Base-by-base conservation (phyloP, 2,113 vertebrate genomes). In the Strix uralensis region DNA sequence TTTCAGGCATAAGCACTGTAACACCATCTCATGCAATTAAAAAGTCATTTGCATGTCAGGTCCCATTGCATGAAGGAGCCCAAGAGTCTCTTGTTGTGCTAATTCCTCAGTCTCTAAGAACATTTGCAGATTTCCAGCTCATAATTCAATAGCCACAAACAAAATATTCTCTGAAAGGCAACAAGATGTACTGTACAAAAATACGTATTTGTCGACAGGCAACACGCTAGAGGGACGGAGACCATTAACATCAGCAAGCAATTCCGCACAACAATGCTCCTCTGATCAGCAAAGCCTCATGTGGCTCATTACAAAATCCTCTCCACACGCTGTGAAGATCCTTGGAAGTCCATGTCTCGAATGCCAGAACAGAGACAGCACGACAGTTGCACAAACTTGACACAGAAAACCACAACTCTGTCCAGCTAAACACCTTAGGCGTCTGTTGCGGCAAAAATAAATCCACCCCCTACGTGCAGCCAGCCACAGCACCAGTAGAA, bases 221-320 rank as follows among this genome's bases (percentile, higher is more conserved):
- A 66, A 38, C 62, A 55, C 0, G 1, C 54, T 51, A 15, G 75
- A 83, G 77, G 70, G 44, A 81, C 9, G 29, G 38, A 70, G 40
- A 51, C 46, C 54, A 34, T 75, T 44, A 74, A 73, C 88, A 86
- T 36, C 88, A 89, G 81, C 20, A 63, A 70, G 62, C 32, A 83
- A 69, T 81, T 93, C 74, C 10, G 34, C 13, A 52, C 34, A 95
- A 95, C 90, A 94, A 58, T 54, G 79, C 86, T 74, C 51, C 59
- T 67, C 72, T 74, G 55, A 81, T 12, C 77, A 75, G 77, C 83
- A 85, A 49, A 84, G 67, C 75, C 75, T 55, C 91, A 22, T 1
- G 15, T 6, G 73, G 91, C 86, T 92, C 57, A 30, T 81, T 80
- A 92, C 26, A 92, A 92, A 95, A 94, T n/a, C 73, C 38, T 49